phyloP scores from a whole-genome alignment of 2,797 vertebrate genomes.

The Anableps anableps region DNA sequence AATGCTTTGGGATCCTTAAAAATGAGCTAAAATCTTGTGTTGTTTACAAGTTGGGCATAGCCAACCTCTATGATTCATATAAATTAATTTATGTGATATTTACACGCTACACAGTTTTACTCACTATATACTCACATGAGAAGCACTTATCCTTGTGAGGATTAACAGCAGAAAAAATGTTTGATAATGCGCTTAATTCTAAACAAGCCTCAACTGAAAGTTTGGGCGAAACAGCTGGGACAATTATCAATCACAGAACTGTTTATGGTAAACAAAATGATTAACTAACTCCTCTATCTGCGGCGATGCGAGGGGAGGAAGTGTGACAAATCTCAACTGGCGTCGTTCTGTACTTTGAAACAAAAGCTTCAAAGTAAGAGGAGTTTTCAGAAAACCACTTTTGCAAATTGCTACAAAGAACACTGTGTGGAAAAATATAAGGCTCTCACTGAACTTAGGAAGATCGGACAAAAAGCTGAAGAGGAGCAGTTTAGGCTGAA shows the following conservation, averaged over 20 bases:
- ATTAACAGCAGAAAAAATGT: neutral
- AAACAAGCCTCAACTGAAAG: slow-evolving; percentile 25
- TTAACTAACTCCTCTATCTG: slow-evolving; percentile 22
- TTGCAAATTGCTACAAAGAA: slow-evolving; percentile 52
- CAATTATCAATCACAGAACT: slow-evolving; percentile 23
- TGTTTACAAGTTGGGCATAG: neutral
- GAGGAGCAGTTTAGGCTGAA: slow-evolving; percentile 41
- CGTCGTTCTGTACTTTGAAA: slow-evolving; percentile 41
- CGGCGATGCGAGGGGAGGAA: slow-evolving; percentile 20
- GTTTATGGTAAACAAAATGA: slow-evolving; percentile 27
- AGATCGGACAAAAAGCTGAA: slow-evolving; percentile 11
- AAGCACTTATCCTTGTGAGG: neutral
- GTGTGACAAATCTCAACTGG: slow-evolving; percentile 37
- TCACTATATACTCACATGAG: slow-evolving; percentile 9
- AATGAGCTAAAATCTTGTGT: neutral
- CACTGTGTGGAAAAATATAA: slow-evolving; percentile 26
- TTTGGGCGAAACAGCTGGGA: slow-evolving; percentile 42
- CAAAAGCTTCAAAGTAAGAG: slow-evolving; percentile 47
- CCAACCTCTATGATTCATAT: neutral
- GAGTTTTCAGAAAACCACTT: slow-evolving; percentile 58
- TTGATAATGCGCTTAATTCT: slow-evolving; percentile 1
- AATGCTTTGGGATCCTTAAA: neutral
- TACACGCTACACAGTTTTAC: slow-evolving; percentile 32
- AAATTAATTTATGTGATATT: slow-evolving; percentile 32
- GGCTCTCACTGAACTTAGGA: slow-evolving; percentile 24